Evolutionary conservation across 2,888 invertebrate genomes (phyloP).

Genomic region (Fabriciana adippe): DNA sequence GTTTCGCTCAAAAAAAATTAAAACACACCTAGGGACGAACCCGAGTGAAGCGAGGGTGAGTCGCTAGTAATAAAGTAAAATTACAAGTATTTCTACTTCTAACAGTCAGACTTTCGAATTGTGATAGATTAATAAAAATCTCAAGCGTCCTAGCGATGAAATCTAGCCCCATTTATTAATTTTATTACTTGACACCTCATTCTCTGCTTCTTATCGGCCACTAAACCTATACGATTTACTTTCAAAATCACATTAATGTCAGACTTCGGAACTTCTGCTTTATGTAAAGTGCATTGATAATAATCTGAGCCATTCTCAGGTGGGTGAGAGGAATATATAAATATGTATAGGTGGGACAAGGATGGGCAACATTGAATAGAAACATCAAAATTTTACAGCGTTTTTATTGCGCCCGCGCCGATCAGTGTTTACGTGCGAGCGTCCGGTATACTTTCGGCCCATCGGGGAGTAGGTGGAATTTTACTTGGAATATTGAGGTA

Average conservation of each 20-base stretch:
- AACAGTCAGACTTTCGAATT: too few species aligned
- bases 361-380: slow-evolving; percentile 70
- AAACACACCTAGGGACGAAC: too few species aligned
- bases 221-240: slow-evolving; percentile 78
- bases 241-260: slow-evolving; percentile 80
- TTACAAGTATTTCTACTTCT: too few species aligned
- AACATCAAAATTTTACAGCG: slow-evolving; percentile 82
- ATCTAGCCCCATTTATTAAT: slow-evolving; percentile 67
- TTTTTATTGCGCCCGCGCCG: slow-evolving; percentile 77
- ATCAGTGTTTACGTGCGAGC: slow-evolving; percentile 71
- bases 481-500: slow-evolving; percentile 46
- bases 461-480: slow-evolving; percentile 48
- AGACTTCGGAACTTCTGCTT: slow-evolving; percentile 77
- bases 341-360: slow-evolving; percentile 47
- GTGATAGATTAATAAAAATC: slow-evolving; percentile 26
- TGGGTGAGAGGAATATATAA: slow-evolving; percentile 50
- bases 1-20: too few species aligned
- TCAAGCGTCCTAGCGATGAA: slow-evolving; percentile 36
- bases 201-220: slow-evolving; percentile 66
- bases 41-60: too few species aligned
- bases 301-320: slow-evolving; percentile 75
- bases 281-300: slow-evolving; percentile 82
- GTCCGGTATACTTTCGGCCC: slow-evolving; percentile 63
- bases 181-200: slow-evolving; percentile 78
- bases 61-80: too few species aligned